Conservation (phyloP, 2,888 invertebrate species). For the Caenorhabditis sinica region DNA sequence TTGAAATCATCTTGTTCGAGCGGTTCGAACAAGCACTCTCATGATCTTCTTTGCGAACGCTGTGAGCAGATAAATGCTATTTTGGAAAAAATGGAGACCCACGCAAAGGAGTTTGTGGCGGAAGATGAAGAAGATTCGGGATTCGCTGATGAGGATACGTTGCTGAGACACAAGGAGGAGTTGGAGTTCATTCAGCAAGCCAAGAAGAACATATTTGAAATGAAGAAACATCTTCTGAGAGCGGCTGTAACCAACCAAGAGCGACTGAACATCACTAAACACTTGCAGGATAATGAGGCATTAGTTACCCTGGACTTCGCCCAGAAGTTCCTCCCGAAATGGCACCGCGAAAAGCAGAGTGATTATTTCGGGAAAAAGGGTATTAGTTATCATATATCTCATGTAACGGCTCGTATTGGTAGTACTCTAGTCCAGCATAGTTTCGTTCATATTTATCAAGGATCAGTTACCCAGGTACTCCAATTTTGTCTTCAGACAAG, state of each 20-base stretch:
- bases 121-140: no score
- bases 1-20: neutral
- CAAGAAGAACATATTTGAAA: neutral
- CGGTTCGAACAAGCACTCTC: neutral
- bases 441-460: slow-evolving; percentile 33
- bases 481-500: neutral
- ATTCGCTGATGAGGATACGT: no score
- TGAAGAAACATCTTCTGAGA: slow-evolving; percentile 26
- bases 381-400: slow-evolving; percentile 38
- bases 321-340: slow-evolving; percentile 32
- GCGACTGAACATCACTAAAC: neutral
- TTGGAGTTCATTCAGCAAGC: neutral
- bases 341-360: slow-evolving; percentile 33
- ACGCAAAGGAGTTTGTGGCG: neutral
- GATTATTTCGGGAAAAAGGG: slow-evolving; percentile 55
- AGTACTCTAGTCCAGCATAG: slow-evolving; percentile 3
- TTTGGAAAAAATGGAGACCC: neutral
- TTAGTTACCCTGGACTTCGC: slow-evolving; percentile 41
- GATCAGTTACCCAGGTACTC: neutral
- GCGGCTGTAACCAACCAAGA: slow-evolving; percentile 13
- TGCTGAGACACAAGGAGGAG: neutral
- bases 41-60: slow-evolving; percentile 42
- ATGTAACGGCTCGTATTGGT: slow-evolving; percentile 5
- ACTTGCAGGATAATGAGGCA: slow-evolving; percentile 11
- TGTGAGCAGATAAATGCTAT: slow-evolving; percentile 33